Evolutionary conservation across 2,888 invertebrate genomes (phyloP).

Genomic region (Mimumesa dahlbomi): DNA sequence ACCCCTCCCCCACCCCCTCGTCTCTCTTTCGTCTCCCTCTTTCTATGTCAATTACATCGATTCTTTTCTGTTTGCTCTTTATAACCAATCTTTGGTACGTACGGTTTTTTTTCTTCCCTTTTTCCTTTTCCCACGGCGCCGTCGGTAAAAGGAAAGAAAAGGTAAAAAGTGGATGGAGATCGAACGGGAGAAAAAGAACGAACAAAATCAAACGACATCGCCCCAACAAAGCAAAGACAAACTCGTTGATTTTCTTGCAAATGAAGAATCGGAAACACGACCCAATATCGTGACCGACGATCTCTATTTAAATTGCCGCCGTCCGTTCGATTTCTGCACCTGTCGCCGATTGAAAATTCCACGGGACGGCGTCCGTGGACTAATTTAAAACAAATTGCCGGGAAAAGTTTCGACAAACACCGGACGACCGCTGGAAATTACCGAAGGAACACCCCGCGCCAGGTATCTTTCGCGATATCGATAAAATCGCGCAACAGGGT

Average conservation of each 20-base stretch:
- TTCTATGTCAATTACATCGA: conserved; percentile 62
- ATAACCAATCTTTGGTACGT: conserved; percentile 62
- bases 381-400: neutral
- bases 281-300: conserved; percentile 24
- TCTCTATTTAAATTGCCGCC: conserved; percentile 28
- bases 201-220: conserved; percentile 10
- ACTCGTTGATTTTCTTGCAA: conserved; percentile 45
- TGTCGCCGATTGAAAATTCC: neutral
- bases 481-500: no score
- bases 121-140: conserved; percentile 12
- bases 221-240: conserved; percentile 45
- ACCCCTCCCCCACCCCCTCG: neutral
- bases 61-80: conserved; percentile 62
- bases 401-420: neutral
- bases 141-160: conserved; percentile 8
- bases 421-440: neutral
- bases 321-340: no score
- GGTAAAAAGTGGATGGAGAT: neutral
- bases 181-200: no score
- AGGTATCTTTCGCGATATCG: neutral
- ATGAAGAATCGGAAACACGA: conserved; percentile 30
- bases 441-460: neutral
- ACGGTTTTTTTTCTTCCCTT: conserved; percentile 17
- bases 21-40: neutral
- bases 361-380: neutral